phyloP scores from a whole-genome alignment of 2,797 vertebrate species.

The Megalops cyprinoides region DNA sequence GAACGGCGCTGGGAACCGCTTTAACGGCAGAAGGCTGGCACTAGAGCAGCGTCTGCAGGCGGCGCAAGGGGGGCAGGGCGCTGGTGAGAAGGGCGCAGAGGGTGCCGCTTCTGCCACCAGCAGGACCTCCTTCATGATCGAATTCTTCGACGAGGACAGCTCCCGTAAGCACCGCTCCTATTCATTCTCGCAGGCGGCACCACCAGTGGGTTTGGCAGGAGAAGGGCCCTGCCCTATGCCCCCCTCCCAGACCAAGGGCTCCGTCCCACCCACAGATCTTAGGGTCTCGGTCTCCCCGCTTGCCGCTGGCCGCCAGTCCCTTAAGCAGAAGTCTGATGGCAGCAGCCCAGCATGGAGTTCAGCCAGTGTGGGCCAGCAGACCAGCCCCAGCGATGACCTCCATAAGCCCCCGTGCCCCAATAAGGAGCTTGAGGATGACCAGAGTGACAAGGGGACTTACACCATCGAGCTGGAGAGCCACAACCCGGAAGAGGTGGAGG shows the following conservation, averaged over 20 bases:
- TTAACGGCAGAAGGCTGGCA: conserved; percentile 80
- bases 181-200: conserved; percentile 72
- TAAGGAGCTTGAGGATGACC: conserved; percentile 85
- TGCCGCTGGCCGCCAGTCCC: neutral
- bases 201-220: conserved; percentile 60
- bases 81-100: conserved; percentile 70
- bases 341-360: conserved; percentile 77
- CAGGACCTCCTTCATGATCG: conserved; percentile 78
- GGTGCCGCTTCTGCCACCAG: conserved; percentile 55
- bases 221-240: conserved; percentile 84
- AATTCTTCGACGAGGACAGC: conserved; percentile 76
- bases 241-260: conserved; percentile 77
- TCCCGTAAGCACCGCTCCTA: conserved; percentile 76
- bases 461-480: conserved; percentile 94
- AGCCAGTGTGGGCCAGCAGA: conserved; percentile 77
- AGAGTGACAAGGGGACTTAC: conserved; percentile 96
- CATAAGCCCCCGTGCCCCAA: neutral
- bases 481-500: conserved; percentile 92
- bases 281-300: neutral
- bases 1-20: conserved; percentile 85
- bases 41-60: conserved; percentile 88
- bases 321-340: conserved; percentile 79
- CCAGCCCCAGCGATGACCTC: conserved; percentile 54
- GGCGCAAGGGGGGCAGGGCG: conserved; percentile 76
- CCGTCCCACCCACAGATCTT: conserved; percentile 21